A percentile compares a stretch with the other conserved stretches of the same genome.
These are phyloP conservation scores for Biston stratarius DNA, from an alignment of 2,888 invertebrate species.

Conservation along the genomic window DNA sequence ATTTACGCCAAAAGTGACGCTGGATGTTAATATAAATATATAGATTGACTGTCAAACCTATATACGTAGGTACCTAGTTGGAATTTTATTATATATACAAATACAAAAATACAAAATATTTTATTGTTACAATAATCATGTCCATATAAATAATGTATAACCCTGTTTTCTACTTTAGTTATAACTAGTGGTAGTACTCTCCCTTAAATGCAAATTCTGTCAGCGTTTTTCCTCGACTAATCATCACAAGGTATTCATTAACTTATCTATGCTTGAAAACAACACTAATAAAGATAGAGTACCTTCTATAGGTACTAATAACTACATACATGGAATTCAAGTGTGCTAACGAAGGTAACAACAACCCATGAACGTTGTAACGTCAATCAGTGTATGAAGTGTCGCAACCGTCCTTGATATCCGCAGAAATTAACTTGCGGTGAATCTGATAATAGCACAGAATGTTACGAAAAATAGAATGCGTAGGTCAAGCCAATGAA, in stretches of 20 bases:
- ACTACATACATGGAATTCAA: neutral
- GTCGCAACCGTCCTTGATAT: constrained; percentile 28
- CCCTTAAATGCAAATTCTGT: neutral
- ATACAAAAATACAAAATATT: no score
- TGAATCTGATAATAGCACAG: constrained; percentile 15
- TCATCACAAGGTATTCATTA: neutral
- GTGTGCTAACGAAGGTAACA: neutral
- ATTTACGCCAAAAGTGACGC: no score
- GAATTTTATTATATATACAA: no score
- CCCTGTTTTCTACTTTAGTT: no score
- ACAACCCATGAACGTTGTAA: constrained; percentile 5
- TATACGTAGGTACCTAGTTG: no score
- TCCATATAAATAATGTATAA: no score
- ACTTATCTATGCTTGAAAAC: neutral
- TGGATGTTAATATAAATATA: no score
- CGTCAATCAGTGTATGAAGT: constrained; percentile 1
- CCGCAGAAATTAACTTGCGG: constrained; percentile 12
- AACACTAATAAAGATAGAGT: neutral
- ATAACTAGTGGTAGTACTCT: no score
- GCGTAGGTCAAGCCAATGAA: constrained; percentile 13
- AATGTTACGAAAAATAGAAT: constrained; percentile 12
- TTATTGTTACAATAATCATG: no score
- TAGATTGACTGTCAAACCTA: no score
- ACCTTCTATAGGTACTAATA: neutral
- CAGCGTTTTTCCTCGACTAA: neutral